A percentile compares a stretch with the other conserved stretches of the same genome.
These are phyloP conservation scores for Oophaga sylvatica DNA, from an alignment of 2,797 vertebrate genomes.

Conservation along the genomic window DNA sequence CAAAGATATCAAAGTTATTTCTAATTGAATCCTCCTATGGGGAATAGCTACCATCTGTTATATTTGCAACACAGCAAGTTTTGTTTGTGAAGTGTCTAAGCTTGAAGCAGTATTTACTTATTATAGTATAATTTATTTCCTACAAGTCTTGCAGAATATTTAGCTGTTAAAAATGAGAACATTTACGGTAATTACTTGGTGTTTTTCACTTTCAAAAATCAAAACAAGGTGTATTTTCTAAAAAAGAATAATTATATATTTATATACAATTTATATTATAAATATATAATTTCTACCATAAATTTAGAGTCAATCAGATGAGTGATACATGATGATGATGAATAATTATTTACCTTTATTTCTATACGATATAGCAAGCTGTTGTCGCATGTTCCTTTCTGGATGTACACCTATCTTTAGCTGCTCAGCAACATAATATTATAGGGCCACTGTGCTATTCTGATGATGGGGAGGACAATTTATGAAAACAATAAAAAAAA, in stretches of 20 bases:
- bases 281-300: no score
- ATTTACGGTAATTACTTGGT: not conserved
- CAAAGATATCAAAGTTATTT: slow-evolving; percentile 45
- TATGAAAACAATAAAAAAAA: no score
- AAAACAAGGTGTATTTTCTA: not conserved
- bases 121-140: slow-evolving; percentile 43
- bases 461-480: no score
- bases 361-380: no score
- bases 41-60: slow-evolving; percentile 59
- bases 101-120: slow-evolving; percentile 46
- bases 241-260: not conserved
- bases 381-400: no score
- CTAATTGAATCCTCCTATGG: slow-evolving; percentile 50
- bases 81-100: slow-evolving; percentile 49
- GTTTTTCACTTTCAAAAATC: not conserved
- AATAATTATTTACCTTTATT: no score
- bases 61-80: slow-evolving; percentile 48
- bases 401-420: no score
- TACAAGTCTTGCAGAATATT: slow-evolving; percentile 8
- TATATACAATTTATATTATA: no score
- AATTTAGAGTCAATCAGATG: no score
- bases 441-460: no score
- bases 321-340: no score
- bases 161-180: not conserved
- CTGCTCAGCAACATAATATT: no score